Evolutionary conservation across 2,113 vertebrate species (phyloP).

Genomic region (Monopterus albus): DNA sequence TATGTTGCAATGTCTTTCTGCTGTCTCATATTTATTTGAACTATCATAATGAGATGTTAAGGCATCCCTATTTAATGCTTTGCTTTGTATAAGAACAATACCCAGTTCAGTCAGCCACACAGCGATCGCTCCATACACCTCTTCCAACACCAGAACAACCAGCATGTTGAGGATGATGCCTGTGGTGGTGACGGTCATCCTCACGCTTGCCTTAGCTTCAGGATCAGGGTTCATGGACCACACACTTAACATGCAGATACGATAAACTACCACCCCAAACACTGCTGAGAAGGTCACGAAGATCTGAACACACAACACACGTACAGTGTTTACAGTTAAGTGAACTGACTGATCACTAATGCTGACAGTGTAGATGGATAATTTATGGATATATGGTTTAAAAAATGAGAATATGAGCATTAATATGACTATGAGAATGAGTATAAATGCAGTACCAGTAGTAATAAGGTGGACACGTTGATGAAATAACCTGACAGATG

Average conservation of each 20-base stretch:
- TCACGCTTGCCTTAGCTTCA: conserved; percentile 87
- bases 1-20: not conserved
- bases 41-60: not conserved
- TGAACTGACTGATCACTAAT: too few species aligned
- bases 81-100: conserved; percentile 60
- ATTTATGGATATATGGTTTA: too few species aligned
- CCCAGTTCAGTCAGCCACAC: conserved; percentile 97
- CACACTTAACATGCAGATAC: conserved; percentile 91
- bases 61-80: not conserved
- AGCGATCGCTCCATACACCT: conserved; percentile 95
- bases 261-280: conserved; percentile 92
- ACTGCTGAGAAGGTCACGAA: conserved; percentile 92
- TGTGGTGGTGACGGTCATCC: conserved; percentile 93
- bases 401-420: conserved; percentile 1
- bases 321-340: too few species aligned
- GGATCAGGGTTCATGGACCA: conserved; percentile 91
- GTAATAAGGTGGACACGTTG: conserved; percentile 90
- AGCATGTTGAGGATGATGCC: conserved; percentile 97
- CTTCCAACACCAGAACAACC: conserved; percentile 94
- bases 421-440: too few species aligned
- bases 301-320: conserved; percentile 84
- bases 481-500: conserved; percentile 90
- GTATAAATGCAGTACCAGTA: conserved; percentile 86
- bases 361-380: too few species aligned
- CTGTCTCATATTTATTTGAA: not conserved